phyloP scores from a whole-genome alignment of 2,797 vertebrate species.

The Arnoldichthys spilopterus region DNA sequence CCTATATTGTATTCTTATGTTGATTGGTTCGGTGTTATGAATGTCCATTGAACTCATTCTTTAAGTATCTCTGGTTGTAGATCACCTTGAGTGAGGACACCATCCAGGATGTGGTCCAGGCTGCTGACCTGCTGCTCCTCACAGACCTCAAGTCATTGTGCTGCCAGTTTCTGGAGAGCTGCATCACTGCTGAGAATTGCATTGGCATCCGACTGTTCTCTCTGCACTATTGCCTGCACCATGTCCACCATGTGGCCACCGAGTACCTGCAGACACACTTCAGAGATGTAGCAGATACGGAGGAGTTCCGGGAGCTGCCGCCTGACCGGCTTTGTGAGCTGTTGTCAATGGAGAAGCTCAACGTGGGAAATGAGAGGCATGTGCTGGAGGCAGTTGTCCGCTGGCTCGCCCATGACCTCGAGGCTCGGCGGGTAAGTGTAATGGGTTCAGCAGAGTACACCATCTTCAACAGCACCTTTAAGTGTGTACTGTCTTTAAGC shows the following conservation, averaged over 20 bases:
- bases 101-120: conserved; percentile 97
- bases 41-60: neutral
- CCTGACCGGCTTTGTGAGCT: conserved; percentile 89
- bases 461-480: no score
- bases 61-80: conserved; percentile 67
- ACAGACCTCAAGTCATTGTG: conserved; percentile 95
- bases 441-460: neutral
- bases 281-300: conserved; percentile 88
- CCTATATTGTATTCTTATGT: neutral
- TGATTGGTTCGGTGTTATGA: neutral
- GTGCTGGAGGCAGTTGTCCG: conserved; percentile 94
- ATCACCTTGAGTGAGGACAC: conserved; percentile 95
- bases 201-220: conserved; percentile 96
- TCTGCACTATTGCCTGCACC: conserved; percentile 93
- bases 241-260: conserved; percentile 91
- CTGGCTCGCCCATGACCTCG: conserved; percentile 90
- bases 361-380: conserved; percentile 94
- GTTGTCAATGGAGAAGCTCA: conserved; percentile 94
- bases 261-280: conserved; percentile 98
- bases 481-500: no score
- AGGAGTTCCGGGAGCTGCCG: conserved; percentile 93
- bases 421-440: conserved; percentile 86
- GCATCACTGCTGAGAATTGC: conserved; percentile 96
- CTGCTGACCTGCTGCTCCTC: conserved; percentile 93
- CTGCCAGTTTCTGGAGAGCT: conserved; percentile 96